Conservation (phyloP, 2,797 vertebrate genomes). For the Megaceryle alcyon region DNA sequence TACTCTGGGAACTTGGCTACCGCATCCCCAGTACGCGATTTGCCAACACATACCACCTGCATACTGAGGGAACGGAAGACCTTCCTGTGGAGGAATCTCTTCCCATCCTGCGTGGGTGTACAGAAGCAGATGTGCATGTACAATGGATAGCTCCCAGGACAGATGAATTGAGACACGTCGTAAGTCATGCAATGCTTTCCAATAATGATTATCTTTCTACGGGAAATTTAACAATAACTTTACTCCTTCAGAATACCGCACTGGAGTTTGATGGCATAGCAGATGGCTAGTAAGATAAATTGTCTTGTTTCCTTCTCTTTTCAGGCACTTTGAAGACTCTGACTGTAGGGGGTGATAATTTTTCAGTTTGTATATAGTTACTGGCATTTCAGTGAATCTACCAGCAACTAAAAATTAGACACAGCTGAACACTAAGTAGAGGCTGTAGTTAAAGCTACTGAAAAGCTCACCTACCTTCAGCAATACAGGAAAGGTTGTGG, state of each 20-base stretch:
- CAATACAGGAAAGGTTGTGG: neutral
- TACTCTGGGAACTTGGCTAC: constrained; percentile 64
- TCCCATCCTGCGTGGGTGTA: constrained; percentile 68
- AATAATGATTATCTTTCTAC: constrained; percentile 41
- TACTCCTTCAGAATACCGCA: neutral
- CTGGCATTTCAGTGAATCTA: neutral
- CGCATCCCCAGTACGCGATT: neutral
- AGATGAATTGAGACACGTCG: constrained; percentile 6
- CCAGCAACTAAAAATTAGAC: neutral
- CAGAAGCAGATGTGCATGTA: constrained; percentile 48
- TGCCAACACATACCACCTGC: constrained; percentile 67
- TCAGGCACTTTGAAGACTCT: neutral
- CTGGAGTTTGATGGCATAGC: neutral
- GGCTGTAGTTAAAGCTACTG: neutral
- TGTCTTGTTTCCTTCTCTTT: neutral
- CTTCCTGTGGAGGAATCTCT: constrained; percentile 62
- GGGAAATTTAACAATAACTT: constrained; percentile 26
- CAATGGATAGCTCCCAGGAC: constrained; percentile 60
- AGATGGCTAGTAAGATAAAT: neutral
- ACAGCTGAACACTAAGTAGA: neutral
- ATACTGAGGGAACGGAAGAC: constrained; percentile 28
- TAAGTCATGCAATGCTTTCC: constrained; percentile 45
- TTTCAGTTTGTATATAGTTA: neutral
- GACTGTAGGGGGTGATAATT: neutral
- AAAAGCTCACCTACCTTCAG: neutral